Evolutionary conservation across 2,113 vertebrate genomes (phyloP).

Genomic region (Geothlypis trichas): DNA sequence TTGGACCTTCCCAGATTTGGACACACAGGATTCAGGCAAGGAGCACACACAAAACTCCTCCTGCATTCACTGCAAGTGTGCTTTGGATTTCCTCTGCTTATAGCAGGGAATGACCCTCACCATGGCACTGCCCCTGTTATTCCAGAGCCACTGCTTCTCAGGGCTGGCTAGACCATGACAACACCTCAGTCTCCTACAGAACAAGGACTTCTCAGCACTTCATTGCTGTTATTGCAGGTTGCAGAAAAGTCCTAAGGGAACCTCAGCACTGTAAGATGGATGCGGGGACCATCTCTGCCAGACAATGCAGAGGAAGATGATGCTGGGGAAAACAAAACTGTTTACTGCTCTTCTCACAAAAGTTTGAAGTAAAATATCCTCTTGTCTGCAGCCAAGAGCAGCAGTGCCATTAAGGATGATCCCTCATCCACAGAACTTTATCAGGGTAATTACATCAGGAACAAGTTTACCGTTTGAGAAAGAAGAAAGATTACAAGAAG

Average conservation of each 20-base stretch:
- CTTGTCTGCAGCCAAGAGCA: conserved; percentile 21
- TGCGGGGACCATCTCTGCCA: background rate
- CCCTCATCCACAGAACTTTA: conserved; percentile 22
- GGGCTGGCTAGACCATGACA: background rate
- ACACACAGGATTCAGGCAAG: background rate
- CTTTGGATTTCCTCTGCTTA: background rate
- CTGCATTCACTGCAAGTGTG: background rate
- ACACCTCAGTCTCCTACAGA: background rate
- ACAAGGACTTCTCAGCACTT: background rate
- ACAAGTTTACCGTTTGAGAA: conserved; percentile 50
- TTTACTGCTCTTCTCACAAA: background rate
- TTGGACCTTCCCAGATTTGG: background rate
- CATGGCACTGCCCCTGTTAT: background rate
- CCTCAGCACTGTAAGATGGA: background rate
- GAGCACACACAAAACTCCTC: background rate
- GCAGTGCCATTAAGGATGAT: background rate
- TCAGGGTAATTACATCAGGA: conserved; percentile 62
- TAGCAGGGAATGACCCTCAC: background rate
- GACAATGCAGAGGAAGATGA: background rate
- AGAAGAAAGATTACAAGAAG: conserved; percentile 47
- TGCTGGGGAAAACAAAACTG: background rate
- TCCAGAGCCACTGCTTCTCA: background rate
- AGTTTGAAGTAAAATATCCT: conserved; percentile 29
- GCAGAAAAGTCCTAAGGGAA: background rate
- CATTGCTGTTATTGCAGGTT: background rate